Percentiles rank a stretch among this genome's conserved stretches.
Conservation (phyloP, 2,113 vertebrate species). For the Rynchops niger region DNA sequence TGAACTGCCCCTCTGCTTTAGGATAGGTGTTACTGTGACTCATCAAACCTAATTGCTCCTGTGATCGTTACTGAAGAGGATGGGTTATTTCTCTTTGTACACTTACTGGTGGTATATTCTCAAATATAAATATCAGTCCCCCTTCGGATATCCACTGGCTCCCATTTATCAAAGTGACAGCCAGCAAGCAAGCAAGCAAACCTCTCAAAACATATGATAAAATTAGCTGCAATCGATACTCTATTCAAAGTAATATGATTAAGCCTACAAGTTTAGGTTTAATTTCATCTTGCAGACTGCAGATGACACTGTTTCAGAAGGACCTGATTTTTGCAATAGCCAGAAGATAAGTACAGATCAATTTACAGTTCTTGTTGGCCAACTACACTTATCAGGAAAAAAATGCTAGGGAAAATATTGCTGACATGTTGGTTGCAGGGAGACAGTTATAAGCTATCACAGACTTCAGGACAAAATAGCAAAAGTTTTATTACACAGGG, state of each 20-base stretch:
- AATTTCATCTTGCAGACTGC: constrained; percentile 15
- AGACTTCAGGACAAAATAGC: neutral
- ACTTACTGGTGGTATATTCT: neutral
- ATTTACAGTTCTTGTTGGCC: neutral
- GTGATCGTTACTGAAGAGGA: neutral
- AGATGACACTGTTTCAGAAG: neutral
- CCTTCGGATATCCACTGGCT: neutral
- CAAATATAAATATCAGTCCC: constrained; percentile 4
- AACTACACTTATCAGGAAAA: neutral
- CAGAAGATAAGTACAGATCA: neutral
- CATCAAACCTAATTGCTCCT: neutral
- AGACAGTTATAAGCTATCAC: neutral
- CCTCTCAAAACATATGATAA: constrained; percentile 10
- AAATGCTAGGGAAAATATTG: neutral
- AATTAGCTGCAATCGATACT: constrained; percentile 53
- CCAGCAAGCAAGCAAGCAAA: constrained; percentile 12
- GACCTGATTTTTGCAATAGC: neutral
- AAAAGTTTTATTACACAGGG: neutral
- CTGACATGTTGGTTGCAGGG: neutral
- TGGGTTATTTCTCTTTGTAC: neutral
- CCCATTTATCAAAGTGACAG: constrained; percentile 59
- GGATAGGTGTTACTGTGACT: neutral
- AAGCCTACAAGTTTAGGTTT: neutral
- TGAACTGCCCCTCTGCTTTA: neutral
- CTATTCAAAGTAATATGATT: constrained; percentile 36